Conservation (phyloP, 2,888 invertebrate species). For the Invenusta paracnida region DNA sequence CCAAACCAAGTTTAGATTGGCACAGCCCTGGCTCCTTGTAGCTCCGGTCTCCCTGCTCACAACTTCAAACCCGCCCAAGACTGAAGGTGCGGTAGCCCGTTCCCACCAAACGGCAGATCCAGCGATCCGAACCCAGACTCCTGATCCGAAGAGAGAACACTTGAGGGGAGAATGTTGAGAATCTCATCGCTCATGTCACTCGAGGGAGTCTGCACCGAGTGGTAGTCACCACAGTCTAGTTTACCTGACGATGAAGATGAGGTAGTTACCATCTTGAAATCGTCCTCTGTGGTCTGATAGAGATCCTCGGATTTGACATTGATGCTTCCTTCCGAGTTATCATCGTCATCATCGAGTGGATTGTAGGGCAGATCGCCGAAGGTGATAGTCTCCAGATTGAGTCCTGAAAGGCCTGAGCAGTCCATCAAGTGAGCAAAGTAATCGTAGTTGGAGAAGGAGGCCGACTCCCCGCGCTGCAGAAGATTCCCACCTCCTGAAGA, state of each 20-base stretch:
- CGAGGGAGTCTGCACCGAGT: background rate
- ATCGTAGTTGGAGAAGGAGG: background rate
- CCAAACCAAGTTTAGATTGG: background rate
- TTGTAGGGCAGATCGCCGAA: background rate
- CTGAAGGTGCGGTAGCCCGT: background rate
- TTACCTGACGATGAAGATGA: background rate
- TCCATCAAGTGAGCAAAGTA: slow-evolving; percentile 6
- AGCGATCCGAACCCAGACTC: background rate
- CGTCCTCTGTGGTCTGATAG: background rate
- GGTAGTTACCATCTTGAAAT: background rate
- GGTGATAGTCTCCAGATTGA: slow-evolving; percentile 1
- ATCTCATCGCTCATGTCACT: background rate
- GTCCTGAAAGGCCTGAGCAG: background rate
- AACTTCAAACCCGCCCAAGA: background rate
- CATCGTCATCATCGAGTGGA: background rate
- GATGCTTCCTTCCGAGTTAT: background rate
- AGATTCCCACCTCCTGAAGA: background rate
- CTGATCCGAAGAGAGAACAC: background rate
- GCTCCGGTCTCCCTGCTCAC: background rate
- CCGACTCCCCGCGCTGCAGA: background rate
- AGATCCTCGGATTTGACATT: slow-evolving; percentile 1
- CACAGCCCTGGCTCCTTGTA: background rate
- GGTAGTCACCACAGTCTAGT: background rate
- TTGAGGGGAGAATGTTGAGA: slow-evolving; percentile 4
- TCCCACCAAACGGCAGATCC: background rate